These are phyloP conservation scores for Prorops nasuta DNA, from an alignment of 1,140 invertebrate genomes.

Conservation along the genomic window DNA sequence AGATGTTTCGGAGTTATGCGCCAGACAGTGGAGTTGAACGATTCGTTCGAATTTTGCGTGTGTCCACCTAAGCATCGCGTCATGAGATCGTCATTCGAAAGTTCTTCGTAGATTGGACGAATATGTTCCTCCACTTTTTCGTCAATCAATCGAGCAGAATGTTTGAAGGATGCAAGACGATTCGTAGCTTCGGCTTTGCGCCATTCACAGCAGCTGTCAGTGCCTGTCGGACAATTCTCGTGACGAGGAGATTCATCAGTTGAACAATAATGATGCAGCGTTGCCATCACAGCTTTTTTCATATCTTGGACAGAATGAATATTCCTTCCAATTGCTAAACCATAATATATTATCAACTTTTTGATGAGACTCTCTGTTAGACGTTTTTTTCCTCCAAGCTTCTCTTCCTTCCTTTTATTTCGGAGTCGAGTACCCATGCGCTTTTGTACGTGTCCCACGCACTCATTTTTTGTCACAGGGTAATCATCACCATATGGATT, in stretches of 20 bases:
- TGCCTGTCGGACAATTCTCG: constrained; percentile 14
- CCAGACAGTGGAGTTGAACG: not conserved
- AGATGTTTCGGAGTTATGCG: constrained; percentile 5
- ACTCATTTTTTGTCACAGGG: not conserved
- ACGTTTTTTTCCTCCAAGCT: constrained; percentile 3
- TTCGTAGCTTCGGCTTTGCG: constrained; percentile 6
- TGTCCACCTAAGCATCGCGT: constrained; percentile 8
- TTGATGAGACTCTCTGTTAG: constrained; percentile 7
- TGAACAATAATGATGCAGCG: not conserved
- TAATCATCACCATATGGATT: constrained; percentile 3
- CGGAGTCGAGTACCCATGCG: not conserved
- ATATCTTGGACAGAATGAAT: not conserved
- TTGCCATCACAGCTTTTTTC: constrained; percentile 8
- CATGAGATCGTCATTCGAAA: not conserved
- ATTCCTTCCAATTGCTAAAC: constrained; percentile 6
- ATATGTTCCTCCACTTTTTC: constrained; percentile 16
- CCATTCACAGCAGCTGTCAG: constrained; percentile 16
- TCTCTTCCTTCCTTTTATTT: not conserved
- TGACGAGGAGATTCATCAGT: constrained; percentile 3
- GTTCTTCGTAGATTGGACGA: constrained; percentile 11
- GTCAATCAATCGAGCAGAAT: constrained; percentile 12
- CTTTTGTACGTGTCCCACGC: not conserved
- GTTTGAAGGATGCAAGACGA: constrained; percentile 6
- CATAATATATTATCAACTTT: constrained; percentile 6
- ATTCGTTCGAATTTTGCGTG: constrained; percentile 10